These are phyloP conservation scores for Papilio dardanus DNA, from an alignment of 1,140 invertebrate species.

Conservation along the genomic window DNA sequence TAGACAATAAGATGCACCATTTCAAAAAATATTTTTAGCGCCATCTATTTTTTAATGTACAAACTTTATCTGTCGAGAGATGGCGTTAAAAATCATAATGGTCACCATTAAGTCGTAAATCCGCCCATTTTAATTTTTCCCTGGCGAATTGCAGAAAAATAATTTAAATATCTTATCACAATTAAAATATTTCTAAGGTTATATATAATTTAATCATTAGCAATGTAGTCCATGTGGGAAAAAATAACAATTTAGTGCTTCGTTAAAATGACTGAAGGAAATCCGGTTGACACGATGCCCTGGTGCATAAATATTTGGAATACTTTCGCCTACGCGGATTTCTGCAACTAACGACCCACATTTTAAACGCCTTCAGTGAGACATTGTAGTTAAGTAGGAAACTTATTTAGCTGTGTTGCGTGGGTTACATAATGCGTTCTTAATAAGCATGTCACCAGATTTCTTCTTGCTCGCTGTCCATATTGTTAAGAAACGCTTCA, in stretches of 20 bases:
- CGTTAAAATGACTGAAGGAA: constrained; percentile 30
- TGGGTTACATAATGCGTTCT: not conserved
- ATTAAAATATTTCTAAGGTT: no score
- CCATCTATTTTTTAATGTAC: constrained; percentile 55
- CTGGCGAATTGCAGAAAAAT: not conserved
- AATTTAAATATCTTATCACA: not conserved
- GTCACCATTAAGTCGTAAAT: not conserved
- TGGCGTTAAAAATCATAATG: constrained; percentile 42
- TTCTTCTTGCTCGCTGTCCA: not conserved
- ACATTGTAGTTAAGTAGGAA: not conserved
- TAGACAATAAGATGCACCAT: constrained; percentile 69
- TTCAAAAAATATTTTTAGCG: constrained; percentile 46
- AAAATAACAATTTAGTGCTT: constrained; percentile 2
- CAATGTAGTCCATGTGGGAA: not conserved
- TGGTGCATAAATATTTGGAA: constrained; percentile 1
- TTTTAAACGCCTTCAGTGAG: constrained; percentile 30
- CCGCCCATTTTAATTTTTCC: not conserved
- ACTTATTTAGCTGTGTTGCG: not conserved
- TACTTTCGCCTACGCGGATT: constrained; percentile 28
- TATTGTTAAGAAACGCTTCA: not conserved
- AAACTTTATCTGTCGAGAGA: constrained; percentile 38
- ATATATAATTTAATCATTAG: not conserved
- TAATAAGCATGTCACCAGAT: not conserved
- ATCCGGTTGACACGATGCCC: constrained; percentile 53
- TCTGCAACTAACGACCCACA: constrained; percentile 28